Evolutionary conservation across 2,888 invertebrate species (phyloP), one percentile per base, ranked within the genome.

Genomic region (Perdita meconis): DNA sequence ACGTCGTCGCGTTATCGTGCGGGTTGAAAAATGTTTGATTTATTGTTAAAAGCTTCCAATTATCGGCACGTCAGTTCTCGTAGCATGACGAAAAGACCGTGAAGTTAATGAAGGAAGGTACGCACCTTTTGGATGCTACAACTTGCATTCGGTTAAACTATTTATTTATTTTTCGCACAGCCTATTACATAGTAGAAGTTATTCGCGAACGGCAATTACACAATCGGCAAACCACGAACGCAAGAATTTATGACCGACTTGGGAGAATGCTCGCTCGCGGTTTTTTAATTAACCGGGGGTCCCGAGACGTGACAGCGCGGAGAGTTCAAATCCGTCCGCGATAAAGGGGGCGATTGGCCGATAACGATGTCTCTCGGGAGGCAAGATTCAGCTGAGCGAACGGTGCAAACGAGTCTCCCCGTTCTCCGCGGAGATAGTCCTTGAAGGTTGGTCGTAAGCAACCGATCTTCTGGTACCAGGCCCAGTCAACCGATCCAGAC

Each of bases 401-500:
- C 73, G 70, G 79, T 82, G 84, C 84, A 85, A 84, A 86, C 85
- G 85, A 82, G 82, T 78, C 73, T 67, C 73, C 67, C 40, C 16
- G 68, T 42, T 73, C 53, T 55, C 69, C 57, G 76, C 42, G 22
- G 64, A 82, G 84, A 84, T 80, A 82, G 81, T 82, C 84, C 74
- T 70, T 67, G 84, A 77, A 86, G 80, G 82, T 77, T 82, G 77
- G 57, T 84, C 84, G 86, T 82, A 82, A 85, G 84, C 76, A 80
- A 84, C 85, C 85, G 87, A 86, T 88, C 86, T 86, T 82, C 80
- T 86, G 83, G 86, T 85, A 85, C 77, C 69, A 63, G 74, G 42
- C 53, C 78, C 78, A 79, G 87, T 87, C 86, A 86, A 87, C 85
- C 86, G 86, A 87, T 86, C 84, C 87, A 71, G 85, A 86, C 85